Evolutionary conservation across 2,797 vertebrate genomes (phyloP), one percentile per base, ranked within the genome.

Genomic region (Falco naumanni): DNA sequence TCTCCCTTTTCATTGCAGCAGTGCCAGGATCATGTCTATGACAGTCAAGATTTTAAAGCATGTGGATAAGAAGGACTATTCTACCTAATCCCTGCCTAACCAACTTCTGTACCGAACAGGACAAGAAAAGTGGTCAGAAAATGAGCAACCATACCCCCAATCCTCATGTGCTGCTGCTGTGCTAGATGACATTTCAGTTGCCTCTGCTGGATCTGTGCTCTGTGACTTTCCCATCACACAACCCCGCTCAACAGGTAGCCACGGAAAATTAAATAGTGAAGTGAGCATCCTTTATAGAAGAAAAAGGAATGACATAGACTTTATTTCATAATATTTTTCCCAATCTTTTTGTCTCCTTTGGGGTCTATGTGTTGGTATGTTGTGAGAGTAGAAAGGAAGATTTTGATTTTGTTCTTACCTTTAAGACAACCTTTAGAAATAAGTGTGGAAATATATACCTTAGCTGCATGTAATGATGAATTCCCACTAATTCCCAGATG

Each of bases 41-140:
- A 60, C 13, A 70, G 66, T 25, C 47, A 68, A 90, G 68, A 53
- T 86, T 84, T 91, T 75, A 92, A 87, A 89, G n/a, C 39, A 47
- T 53, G 74, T 20, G 61, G 76, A 39, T 78, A 74, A 90, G 33
- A 69, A 84, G 69, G 29, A 80, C 91, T 91, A 88, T 68, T 85
- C 28, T 66, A 34, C 37, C 14, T 56, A 91, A 90, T 92, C 54
- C 4, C 33, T 41, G 21, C 24, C 56, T 57, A 87, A 68, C 10
- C 34, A 91, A 75, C 48, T 70, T 80, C 45, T 50, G 13, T 53
- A 82, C 48, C 63, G 37, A 95, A 39, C 10, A 91, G 66, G 11
- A 80, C 25, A 45, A 89, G 47, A 84, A 86, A 93, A 94, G 31
- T 37, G 33, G 57, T 89, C 43, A 87, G 71, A 97, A 96, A 68